These are phyloP conservation scores for Cataglyphis livida DNA, from an alignment of 2,888 invertebrate species.

Conservation along the genomic window DNA sequence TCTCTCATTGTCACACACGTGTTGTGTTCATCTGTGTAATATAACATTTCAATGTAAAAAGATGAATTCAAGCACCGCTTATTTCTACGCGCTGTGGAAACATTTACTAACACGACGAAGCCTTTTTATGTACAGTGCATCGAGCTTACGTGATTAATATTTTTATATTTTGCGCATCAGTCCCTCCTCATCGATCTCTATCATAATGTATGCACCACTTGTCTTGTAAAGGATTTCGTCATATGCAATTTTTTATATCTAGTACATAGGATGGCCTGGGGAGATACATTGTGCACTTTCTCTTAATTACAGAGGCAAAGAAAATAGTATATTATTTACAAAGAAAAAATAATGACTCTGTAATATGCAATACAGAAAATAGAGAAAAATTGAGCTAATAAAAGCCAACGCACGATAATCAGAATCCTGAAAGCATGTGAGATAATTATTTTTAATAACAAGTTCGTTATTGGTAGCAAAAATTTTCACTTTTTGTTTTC, in stretches of 20 bases:
- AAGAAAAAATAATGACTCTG: not conserved
- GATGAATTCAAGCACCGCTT: conserved; percentile 54
- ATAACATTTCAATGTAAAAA: conserved; percentile 58
- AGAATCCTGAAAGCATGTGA: not conserved
- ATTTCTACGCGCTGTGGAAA: conserved; percentile 57
- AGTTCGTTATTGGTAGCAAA: not conserved
- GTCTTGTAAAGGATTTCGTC: not conserved
- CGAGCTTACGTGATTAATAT: conserved; percentile 72
- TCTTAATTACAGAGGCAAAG: not conserved
- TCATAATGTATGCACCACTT: conserved; percentile 22
- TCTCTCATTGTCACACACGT: conserved; percentile 45
- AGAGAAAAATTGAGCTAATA: conserved; percentile 5
- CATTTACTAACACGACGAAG: conserved; percentile 67
- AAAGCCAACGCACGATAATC: not conserved
- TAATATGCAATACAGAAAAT: not conserved
- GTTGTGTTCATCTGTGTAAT: conserved; percentile 57
- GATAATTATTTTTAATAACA: not conserved
- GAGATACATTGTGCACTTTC: conserved; percentile 8
- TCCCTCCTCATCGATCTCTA: conserved; percentile 2
- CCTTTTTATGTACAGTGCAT: conserved; percentile 68
- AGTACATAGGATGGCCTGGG: not conserved
- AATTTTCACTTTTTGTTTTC: no score
- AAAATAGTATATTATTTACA: not conserved
- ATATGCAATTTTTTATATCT: not conserved
- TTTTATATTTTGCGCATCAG: conserved; percentile 45